A percentile compares a stretch with the other conserved stretches of the same genome.
These are phyloP conservation scores for Melikaiella ostensackeni DNA, from an alignment of 2,888 invertebrate species.

Conservation along the genomic window DNA sequence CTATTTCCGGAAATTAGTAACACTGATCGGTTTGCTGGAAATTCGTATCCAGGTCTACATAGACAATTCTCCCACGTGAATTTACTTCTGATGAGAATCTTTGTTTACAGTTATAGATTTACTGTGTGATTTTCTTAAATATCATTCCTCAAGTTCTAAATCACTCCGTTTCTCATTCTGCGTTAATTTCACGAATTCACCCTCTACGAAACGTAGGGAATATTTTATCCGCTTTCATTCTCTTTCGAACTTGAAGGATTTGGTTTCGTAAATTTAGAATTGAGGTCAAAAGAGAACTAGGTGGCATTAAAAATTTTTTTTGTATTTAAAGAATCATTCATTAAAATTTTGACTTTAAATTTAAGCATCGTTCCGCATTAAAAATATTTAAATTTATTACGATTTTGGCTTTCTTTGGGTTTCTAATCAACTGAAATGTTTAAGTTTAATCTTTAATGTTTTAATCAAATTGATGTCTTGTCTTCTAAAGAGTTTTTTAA, in stretches of 20 bases:
- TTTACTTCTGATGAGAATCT: too few relatives aligned
- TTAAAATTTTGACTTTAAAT: too few relatives aligned
- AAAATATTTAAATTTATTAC: too few relatives aligned
- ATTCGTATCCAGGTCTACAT: too few relatives aligned
- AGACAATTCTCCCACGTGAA: too few relatives aligned
- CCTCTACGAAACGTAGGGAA: not conserved
- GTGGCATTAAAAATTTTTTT: not conserved
- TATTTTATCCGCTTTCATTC: not conserved
- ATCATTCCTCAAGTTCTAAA: not conserved
- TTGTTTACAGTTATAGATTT: too few relatives aligned
- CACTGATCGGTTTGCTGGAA: too few relatives aligned
- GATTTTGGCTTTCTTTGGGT: not conserved
- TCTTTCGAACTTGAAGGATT: not conserved
- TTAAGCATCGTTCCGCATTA: too few relatives aligned
- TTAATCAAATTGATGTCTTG: not conserved
- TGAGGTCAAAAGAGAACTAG: not conserved
- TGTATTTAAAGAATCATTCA: too few relatives aligned
- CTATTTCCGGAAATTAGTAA: too few relatives aligned
- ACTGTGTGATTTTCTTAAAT: not conserved
- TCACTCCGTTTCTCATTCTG: not conserved
- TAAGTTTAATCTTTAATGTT: not conserved
- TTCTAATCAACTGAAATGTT: not conserved
- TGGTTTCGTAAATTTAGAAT: not conserved
- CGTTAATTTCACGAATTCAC: not conserved
- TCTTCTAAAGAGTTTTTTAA: not conserved